Percentiles rank a stretch among this genome's conserved stretches.
Conservation (phyloP, 1,140 invertebrate species). For the Drosophila fuyamai region DNA sequence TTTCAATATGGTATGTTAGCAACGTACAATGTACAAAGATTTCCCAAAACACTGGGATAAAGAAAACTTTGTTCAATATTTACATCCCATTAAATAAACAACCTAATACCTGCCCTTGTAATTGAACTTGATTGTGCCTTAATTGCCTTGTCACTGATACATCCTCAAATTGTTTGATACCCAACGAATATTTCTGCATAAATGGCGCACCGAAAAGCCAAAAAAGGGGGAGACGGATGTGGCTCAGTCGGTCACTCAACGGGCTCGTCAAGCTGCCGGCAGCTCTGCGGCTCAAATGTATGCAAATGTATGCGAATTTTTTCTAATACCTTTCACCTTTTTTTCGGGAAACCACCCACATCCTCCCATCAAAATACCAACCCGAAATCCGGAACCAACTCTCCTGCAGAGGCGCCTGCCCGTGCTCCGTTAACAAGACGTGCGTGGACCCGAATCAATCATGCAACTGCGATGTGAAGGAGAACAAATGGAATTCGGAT, state of each 20-base stretch:
- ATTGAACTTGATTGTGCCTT: conserved; percentile 31
- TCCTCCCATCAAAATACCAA: background rate
- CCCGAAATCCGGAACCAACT: conserved; percentile 18
- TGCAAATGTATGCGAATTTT: conserved; percentile 71
- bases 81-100: background rate
- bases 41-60: background rate
- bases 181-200: conserved; percentile 48
- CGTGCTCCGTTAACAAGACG: conserved; percentile 89
- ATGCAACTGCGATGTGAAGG: conserved; percentile 94
- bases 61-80: background rate
- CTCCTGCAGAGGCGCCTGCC: conserved; percentile 87
- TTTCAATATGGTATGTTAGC: background rate
- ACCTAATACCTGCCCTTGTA: background rate
- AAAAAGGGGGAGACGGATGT: conserved; percentile 24
- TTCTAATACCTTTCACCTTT: conserved; percentile 68
- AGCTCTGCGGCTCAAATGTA: conserved; percentile 56
- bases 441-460: conserved; percentile 92
- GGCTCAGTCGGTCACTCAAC: conserved; percentile 51
- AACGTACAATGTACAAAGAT: background rate
- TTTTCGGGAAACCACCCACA: conserved; percentile 11
- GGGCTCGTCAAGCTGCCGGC: conserved; percentile 70
- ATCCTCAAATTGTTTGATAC: conserved; percentile 29
- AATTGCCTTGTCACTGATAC: conserved; percentile 47
- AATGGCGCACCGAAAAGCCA: conserved; percentile 53
- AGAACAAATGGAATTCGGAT: conserved; percentile 94